Evolutionary conservation across 1,140 invertebrate species (phyloP).

Genomic region (Aphelenchoides fujianensis): DNA sequence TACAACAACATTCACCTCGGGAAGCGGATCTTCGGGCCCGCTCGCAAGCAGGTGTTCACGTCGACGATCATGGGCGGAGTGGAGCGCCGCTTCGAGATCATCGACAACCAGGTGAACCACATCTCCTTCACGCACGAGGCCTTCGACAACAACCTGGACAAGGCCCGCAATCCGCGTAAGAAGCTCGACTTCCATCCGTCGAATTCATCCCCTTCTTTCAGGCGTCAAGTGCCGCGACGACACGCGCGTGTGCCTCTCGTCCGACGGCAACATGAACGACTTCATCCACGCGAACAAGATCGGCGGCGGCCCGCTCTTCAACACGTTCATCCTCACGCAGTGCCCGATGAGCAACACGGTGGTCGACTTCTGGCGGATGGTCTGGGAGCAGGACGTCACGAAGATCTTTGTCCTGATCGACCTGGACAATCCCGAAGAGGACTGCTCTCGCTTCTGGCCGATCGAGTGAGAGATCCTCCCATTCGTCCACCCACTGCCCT

Average conservation of each 20-base stretch:
- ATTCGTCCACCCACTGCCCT: too few species aligned
- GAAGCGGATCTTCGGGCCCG: conserved; percentile 57
- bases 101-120: conserved; percentile 61
- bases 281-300: conserved; percentile 58
- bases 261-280: not conserved
- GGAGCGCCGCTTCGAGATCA: conserved; percentile 58
- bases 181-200: not conserved
- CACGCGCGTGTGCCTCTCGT: conserved; percentile 43
- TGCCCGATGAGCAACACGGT: conserved; percentile 90
- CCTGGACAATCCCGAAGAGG: conserved; percentile 30
- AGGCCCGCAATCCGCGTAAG: conserved; percentile 52
- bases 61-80: conserved; percentile 55
- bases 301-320: conserved; percentile 49
- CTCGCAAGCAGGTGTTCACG: conserved; percentile 53
- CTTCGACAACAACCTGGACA: conserved; percentile 50
- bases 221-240: conserved; percentile 55
- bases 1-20: conserved; percentile 60
- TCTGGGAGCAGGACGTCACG: conserved; percentile 79
- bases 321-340: conserved; percentile 73
- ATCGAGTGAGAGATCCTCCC: not conserved
- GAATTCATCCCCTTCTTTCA: too few species aligned
- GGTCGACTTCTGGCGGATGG: conserved; percentile 98
- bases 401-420: conserved; percentile 66
- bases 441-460: conserved; percentile 56
- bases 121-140: conserved; percentile 52